Evolutionary conservation across 2,113 vertebrate species (phyloP).

Genomic region (Pardalotus punctatus): DNA sequence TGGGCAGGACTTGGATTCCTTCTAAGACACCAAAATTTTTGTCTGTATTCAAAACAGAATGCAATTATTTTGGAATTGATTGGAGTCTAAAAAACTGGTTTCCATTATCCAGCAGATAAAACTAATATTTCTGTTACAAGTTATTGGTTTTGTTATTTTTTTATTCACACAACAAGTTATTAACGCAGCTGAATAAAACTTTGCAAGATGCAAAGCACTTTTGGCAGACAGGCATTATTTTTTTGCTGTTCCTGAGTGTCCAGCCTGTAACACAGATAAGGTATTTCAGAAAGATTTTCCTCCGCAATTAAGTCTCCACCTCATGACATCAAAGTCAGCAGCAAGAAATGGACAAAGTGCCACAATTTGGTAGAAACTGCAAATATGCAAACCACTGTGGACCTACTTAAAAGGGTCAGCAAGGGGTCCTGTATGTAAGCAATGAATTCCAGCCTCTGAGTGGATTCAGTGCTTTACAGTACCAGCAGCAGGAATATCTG

Average conservation of each 20-base stretch:
- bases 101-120: background rate
- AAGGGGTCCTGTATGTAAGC: rapidly evolving
- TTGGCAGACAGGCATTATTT: background rate
- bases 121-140: background rate
- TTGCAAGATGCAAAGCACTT: background rate
- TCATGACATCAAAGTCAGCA: background rate
- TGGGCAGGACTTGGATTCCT: background rate
- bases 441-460: background rate
- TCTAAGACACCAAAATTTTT: background rate
- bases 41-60: background rate
- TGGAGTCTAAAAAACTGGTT: background rate
- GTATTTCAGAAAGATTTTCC: background rate
- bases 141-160: background rate
- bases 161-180: background rate
- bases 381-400: background rate
- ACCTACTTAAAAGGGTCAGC: background rate
- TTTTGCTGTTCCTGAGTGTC: background rate
- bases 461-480: background rate
- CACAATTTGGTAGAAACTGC: rapidly evolving
- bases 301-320: background rate
- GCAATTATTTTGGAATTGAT: background rate
- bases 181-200: background rate
- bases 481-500: background rate
- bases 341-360: background rate
- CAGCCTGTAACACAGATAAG: background rate